Conservation (phyloP, 2,797 vertebrate species). For the Sebastes iracundus region DNA sequence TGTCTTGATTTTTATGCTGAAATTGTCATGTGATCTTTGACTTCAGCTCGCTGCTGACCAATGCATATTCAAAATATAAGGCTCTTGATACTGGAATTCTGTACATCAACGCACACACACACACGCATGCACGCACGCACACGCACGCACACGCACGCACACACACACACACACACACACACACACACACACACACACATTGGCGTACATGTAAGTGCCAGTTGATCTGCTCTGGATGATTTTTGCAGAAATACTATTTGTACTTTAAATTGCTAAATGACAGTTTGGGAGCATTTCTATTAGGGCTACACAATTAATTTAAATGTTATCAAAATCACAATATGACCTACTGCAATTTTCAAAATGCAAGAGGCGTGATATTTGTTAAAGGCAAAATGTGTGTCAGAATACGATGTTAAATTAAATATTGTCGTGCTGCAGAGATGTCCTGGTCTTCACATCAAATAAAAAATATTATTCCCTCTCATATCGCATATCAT, state of each 20-base stretch:
- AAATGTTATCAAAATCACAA: no score
- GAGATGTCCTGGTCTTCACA: no score
- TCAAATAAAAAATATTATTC: no score
- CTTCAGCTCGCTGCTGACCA: constrained; percentile 27
- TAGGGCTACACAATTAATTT: no score
- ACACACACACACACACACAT: neutral
- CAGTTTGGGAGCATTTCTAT: no score
- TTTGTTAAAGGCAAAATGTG: no score
- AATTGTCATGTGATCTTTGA: constrained; percentile 24
- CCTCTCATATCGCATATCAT: no score
- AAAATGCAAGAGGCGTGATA: no score
- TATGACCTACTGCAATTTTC: no score
- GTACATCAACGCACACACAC: neutral
- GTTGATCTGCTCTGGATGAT: neutral
- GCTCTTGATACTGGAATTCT: neutral
- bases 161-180: neutral
- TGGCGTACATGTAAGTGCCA: neutral
- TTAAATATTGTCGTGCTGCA: no score
- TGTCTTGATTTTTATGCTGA: constrained; percentile 28
- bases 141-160: neutral
- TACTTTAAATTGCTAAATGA: neutral
- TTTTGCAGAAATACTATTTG: neutral
- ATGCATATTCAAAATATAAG: neutral
- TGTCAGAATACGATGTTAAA: no score
- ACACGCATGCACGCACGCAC: neutral